These are phyloP conservation scores for Syrrhaptes paradoxus DNA, from an alignment of 2,113 vertebrate genomes.

Conservation along the genomic window DNA sequence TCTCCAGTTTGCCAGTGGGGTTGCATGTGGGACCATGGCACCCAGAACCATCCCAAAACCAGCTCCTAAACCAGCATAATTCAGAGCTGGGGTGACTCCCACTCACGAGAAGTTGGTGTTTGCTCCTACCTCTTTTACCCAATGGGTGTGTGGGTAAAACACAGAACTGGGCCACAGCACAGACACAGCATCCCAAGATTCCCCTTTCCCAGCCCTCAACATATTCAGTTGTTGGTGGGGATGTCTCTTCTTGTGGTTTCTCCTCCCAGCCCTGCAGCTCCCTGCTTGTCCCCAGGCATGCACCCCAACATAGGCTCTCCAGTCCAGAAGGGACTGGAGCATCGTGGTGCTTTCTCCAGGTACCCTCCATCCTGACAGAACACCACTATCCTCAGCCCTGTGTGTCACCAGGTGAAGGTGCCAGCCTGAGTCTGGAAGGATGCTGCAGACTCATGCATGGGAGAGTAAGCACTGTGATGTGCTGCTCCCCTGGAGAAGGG, in stretches of 20 bases:
- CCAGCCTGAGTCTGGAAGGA: not conserved
- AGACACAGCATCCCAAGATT: not conserved
- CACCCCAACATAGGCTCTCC: not conserved
- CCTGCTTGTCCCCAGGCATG: not conserved
- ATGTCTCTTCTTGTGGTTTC: not conserved
- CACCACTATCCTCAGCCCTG: not conserved
- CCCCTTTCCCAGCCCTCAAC: not conserved
- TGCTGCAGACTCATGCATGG: not conserved
- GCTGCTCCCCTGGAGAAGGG: not conserved
- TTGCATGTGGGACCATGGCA: not conserved
- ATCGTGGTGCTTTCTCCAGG: not conserved
- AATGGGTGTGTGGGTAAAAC: not conserved
- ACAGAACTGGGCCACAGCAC: not conserved
- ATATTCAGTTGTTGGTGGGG: not conserved
- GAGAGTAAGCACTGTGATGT: rapidly evolving
- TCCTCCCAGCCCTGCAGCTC: not conserved
- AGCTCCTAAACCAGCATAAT: not conserved
- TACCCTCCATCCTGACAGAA: not conserved
- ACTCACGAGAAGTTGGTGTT: rapidly evolving
- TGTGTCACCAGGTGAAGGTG: not conserved
- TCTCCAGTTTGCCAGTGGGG: not conserved
- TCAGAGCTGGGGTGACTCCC: not conserved
- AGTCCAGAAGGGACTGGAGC: not conserved
- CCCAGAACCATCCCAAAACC: not conserved
- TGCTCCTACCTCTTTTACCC: not conserved